Percentiles rank a stretch among this genome's conserved stretches.
Conservation (phyloP, 2,113 vertebrate genomes). For the Engraulis encrasicolus region DNA sequence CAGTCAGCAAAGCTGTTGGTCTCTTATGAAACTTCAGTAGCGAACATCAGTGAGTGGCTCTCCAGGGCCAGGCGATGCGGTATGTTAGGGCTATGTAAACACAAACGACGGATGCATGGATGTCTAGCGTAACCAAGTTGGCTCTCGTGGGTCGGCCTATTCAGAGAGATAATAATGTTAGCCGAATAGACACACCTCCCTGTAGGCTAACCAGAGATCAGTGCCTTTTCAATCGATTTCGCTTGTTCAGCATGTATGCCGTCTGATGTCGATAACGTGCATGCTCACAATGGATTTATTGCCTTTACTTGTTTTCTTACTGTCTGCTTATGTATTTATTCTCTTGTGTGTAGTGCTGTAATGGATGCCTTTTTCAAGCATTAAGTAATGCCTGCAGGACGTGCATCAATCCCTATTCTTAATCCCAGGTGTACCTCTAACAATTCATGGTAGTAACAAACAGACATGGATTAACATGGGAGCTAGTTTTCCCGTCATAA, state of each 20-base stretch:
- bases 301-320: no score
- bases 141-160: not conserved
- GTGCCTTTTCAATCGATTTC: not conserved
- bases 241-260: not conserved
- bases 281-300: not conserved
- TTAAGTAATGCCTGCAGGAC: no score
- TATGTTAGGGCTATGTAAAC: not conserved
- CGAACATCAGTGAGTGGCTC: conserved; percentile 12
- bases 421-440: no score
- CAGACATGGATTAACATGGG: no score
- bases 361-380: no score
- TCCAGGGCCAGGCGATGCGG: conserved; percentile 2
- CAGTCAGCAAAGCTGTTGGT: conserved; percentile 2
- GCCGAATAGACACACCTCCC: not conserved
- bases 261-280: not conserved
- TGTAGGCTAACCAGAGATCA: not conserved
- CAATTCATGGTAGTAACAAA: no score
- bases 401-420: no score
- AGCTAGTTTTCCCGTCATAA: no score
- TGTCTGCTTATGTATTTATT: no score
- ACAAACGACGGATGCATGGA: not conserved
- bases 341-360: no score
- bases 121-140: no score
- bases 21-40: conserved; percentile 22
- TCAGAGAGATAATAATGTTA: not conserved